Conservation (phyloP, 2,888 invertebrate genomes). For the Eremobia ochroleuca region DNA sequence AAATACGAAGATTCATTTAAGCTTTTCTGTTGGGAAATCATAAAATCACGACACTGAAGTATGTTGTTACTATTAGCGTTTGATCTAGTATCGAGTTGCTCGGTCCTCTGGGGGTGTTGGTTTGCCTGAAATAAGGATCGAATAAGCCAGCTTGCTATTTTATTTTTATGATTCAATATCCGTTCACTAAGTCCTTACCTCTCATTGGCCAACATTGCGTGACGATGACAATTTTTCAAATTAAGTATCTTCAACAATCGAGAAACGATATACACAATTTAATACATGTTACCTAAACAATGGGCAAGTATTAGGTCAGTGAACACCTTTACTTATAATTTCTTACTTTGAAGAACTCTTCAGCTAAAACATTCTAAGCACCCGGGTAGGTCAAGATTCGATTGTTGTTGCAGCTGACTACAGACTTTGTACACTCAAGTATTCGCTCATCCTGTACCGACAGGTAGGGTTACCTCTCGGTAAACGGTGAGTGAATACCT, state of each 20-base stretch:
- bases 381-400: not conserved
- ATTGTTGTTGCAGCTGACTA: no score
- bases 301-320: not conserved
- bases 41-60: not conserved
- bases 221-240: no score
- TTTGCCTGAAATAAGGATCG: not conserved
- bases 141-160: not conserved
- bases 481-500: not conserved
- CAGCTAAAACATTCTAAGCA: not conserved
- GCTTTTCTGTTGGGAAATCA: conserved; percentile 1
- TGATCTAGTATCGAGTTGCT: conserved; percentile 1
- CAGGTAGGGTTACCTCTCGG: not conserved
- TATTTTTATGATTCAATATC: not conserved
- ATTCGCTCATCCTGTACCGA: not conserved
- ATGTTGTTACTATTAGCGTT: not conserved
- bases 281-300: not conserved
- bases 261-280: no score
- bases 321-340: not conserved
- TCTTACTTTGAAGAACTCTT: not conserved
- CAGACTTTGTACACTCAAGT: no score
- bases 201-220: not conserved
- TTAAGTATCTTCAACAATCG: no score
- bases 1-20: conserved; percentile 11
- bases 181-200: not conserved
- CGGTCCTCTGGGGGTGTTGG: not conserved